phyloP scores from a whole-genome alignment of 2,797 vertebrate genomes.

The Pteronotus mesoamericanus region DNA sequence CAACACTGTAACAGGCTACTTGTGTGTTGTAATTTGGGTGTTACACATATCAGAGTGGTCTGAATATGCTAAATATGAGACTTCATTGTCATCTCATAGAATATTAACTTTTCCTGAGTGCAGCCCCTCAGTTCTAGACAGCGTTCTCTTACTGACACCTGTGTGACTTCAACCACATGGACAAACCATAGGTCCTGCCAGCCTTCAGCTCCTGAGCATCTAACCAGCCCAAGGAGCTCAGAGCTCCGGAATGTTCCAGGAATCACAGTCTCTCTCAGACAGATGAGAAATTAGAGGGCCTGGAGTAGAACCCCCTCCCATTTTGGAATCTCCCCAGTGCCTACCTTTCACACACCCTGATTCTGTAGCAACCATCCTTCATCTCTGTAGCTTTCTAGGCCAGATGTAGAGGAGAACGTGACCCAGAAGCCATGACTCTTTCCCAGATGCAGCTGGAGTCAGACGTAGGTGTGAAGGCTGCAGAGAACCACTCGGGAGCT shows the following conservation, averaged over 20 bases:
- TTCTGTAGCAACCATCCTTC: not conserved
- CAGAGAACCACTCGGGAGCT: not conserved
- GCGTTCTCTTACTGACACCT: not conserved
- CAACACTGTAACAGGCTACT: slow-evolving; percentile 5
- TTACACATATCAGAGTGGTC: slow-evolving; percentile 59
- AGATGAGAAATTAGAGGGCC: not conserved
- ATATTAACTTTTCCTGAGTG: slow-evolving; percentile 60
- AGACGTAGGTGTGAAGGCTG: not conserved
- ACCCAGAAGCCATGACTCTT: not conserved
- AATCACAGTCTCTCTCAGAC: not conserved
- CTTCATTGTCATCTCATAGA: slow-evolving; percentile 48
- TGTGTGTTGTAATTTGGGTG: not conserved
- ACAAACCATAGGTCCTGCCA: not conserved
- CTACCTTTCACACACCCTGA: not conserved
- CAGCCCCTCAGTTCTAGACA: not conserved
- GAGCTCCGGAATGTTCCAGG: not conserved
- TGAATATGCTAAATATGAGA: slow-evolving; percentile 53
- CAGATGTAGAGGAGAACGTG: not conserved
- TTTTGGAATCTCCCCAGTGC: not conserved
- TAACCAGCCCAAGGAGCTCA: not conserved
- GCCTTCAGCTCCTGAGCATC: not conserved
- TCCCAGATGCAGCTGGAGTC: not conserved
- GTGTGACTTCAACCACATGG: not conserved
- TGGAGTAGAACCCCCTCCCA: not conserved
- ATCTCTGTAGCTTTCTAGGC: not conserved